phyloP scores from a whole-genome alignment of 1,140 invertebrate species.

The Drosophila arizonae region DNA sequence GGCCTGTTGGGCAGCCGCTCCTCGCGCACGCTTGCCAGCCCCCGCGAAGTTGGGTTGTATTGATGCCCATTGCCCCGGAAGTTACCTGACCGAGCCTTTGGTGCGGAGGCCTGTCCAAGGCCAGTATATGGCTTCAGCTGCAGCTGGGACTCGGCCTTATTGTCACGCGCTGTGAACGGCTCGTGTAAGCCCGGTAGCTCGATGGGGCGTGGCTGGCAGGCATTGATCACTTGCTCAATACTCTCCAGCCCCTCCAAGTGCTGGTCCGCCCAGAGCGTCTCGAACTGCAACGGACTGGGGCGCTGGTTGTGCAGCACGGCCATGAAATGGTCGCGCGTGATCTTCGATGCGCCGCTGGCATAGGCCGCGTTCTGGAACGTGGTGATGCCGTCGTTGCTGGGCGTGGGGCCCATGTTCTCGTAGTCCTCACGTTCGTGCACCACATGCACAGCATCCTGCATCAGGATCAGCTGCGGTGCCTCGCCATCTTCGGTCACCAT shows the following conservation, averaged over 20 bases:
- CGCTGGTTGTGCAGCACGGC: conserved; percentile 30
- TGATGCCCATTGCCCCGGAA: not conserved
- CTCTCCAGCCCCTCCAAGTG: not conserved
- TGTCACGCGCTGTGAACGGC: not conserved
- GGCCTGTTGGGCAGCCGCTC: not conserved
- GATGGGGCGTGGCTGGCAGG: not conserved
- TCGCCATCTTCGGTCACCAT: not conserved
- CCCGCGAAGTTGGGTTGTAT: not conserved
- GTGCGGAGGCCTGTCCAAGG: not conserved
- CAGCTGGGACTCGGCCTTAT: not conserved
- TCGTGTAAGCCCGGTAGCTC: not conserved
- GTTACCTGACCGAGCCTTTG: not conserved
- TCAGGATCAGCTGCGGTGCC: conserved; percentile 28
- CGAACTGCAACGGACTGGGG: conserved; percentile 32
- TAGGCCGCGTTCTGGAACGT: conserved; percentile 17
- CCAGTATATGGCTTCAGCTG: not conserved
- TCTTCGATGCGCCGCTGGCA: conserved; percentile 1
- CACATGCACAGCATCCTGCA: conserved; percentile 41
- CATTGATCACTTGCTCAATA: not conserved
- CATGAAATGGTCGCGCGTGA: conserved; percentile 36
- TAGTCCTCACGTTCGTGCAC: not conserved
- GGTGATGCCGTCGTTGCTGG: conserved; percentile 1
- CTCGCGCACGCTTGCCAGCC: not conserved
- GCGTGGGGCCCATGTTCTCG: no score
- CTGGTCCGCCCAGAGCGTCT: conserved; percentile 34